Evolutionary conservation across 2,888 invertebrate species (phyloP).

Genomic region (Hermodice carunculata): DNA sequence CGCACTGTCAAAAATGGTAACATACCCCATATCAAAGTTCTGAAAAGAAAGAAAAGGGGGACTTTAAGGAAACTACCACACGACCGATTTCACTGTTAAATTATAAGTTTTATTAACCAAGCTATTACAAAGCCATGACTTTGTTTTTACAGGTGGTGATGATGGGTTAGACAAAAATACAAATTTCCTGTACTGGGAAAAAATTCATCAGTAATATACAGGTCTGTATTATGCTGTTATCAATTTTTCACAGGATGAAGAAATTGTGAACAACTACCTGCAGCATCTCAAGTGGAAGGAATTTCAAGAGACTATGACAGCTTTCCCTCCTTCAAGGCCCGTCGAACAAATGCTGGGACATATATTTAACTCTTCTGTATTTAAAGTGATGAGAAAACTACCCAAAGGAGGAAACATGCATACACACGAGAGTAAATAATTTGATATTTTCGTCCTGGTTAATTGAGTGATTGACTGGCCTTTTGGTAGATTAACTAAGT

Average conservation of each 20-base stretch:
- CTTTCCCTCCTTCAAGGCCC: constrained; percentile 37
- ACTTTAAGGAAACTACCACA: no score
- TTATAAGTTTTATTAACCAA: no score
- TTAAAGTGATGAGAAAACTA: constrained; percentile 30
- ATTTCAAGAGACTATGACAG: constrained; percentile 30
- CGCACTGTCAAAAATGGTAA: no score
- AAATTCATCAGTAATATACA: no score
- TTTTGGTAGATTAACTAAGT: not conserved
- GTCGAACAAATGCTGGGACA: constrained; percentile 31
- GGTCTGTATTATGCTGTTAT: not conserved
- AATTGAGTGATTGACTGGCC: constrained; percentile 1
- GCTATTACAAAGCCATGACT: no score
- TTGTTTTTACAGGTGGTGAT: no score
- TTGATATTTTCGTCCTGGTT: no score
- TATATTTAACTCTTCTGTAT: constrained; percentile 35
- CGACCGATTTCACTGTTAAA: no score
- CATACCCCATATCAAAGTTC: no score
- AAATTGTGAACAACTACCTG: constrained; percentile 38
- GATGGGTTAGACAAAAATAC: no score
- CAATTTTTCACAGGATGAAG: constrained; percentile 28
- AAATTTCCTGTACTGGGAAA: no score
- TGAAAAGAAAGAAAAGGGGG: no score
- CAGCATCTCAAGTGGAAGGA: constrained; percentile 39
- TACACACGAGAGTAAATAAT: constrained; percentile 40
- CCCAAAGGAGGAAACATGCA: constrained; percentile 46